Conservation (phyloP, 2,797 vertebrate species). For the Tadarida brasiliensis region DNA sequence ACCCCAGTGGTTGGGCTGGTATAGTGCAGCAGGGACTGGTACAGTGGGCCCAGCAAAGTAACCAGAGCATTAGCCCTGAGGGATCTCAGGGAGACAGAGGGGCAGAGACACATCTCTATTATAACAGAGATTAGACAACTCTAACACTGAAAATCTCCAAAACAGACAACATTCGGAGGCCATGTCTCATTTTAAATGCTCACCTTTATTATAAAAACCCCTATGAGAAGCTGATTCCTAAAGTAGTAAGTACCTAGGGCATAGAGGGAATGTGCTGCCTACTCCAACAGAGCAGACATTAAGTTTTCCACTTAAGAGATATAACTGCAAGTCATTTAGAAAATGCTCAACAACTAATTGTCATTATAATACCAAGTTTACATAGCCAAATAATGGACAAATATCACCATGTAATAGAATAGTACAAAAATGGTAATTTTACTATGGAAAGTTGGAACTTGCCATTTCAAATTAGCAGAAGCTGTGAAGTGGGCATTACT, state of each 20-base stretch:
- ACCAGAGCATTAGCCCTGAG: neutral
- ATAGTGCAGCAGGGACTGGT: neutral
- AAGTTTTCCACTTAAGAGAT: slow-evolving; percentile 53
- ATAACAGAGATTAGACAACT: neutral
- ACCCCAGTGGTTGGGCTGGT: neutral
- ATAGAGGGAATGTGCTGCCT: neutral
- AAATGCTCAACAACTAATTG: slow-evolving; percentile 81
- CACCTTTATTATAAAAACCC: neutral
- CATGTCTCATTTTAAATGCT: neutral
- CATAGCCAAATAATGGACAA: slow-evolving; percentile 79
- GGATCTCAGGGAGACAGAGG: neutral
- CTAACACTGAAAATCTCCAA: neutral
- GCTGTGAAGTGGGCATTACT: slow-evolving; percentile 91
- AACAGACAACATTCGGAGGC: neutral
- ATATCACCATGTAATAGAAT: slow-evolving; percentile 84
- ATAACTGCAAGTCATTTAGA: slow-evolving; percentile 81
- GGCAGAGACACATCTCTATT: neutral
- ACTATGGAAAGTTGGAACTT: slow-evolving; percentile 88
- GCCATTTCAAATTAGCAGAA: slow-evolving; percentile 91
- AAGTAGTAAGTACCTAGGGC: neutral
- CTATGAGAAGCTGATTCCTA: neutral
- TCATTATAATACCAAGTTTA: slow-evolving; percentile 79
- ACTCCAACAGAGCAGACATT: neutral
- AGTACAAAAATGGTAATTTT: slow-evolving; percentile 85
- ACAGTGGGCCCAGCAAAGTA: neutral